Percentiles rank a stretch among this genome's conserved stretches.
Conservation (phyloP, 1,140 invertebrate species). For the Saccostrea cuccullata region DNA sequence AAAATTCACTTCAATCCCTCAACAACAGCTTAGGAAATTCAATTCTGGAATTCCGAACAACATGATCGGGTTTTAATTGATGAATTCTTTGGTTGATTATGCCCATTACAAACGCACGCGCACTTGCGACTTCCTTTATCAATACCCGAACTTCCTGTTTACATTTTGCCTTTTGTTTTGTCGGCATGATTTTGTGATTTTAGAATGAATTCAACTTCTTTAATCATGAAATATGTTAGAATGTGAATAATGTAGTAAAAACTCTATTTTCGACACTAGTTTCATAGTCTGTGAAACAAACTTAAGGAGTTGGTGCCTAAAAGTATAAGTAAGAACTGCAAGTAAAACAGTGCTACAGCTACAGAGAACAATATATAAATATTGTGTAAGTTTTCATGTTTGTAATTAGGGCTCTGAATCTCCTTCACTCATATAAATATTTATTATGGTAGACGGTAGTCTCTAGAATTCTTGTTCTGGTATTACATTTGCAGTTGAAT, state of each 20-base stretch:
- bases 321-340: no score
- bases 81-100: constrained; percentile 38
- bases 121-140: not conserved
- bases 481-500: no score
- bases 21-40: not conserved
- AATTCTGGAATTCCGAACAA: constrained; percentile 15
- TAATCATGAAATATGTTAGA: not conserved
- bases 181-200: constrained; percentile 13
- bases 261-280: not conserved
- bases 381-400: no score
- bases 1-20: constrained; percentile 4
- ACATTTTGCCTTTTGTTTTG: constrained; percentile 14
- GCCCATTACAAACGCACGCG: constrained; percentile 20
- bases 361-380: no score
- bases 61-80: constrained; percentile 34
- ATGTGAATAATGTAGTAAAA: not conserved
- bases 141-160: not conserved
- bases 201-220: not conserved
- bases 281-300: not conserved
- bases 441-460: no score
- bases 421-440: no score
- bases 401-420: no score
- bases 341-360: no score
- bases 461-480: no score
- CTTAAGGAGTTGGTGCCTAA: not conserved